Evolutionary conservation across 2,113 vertebrate genomes (phyloP).

Genomic region (Cervus canadensis): DNA sequence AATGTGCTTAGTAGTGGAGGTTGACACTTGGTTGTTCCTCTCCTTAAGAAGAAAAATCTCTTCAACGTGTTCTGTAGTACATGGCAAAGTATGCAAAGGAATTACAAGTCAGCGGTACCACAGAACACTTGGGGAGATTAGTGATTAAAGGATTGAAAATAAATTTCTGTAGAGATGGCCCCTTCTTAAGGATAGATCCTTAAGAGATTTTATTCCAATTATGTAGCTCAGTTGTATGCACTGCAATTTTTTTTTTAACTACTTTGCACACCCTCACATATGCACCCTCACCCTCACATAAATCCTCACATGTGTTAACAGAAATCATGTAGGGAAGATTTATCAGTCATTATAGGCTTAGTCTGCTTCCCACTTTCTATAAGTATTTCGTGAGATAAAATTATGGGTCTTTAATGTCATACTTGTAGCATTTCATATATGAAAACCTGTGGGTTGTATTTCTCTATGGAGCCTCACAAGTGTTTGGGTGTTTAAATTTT

Average conservation of each 20-base stretch:
- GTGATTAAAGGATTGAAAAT: constrained; percentile 5
- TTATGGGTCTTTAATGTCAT: neutral
- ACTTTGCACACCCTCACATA: neutral
- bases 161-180: neutral
- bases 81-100: constrained; percentile 4
- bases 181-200: neutral
- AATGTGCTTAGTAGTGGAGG: neutral
- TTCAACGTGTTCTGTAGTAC: neutral
- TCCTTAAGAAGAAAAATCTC: neutral
- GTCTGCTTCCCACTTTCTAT: neutral
- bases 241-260: neutral
- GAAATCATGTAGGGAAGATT: neutral
- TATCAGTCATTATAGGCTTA: neutral
- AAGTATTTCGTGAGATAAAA: neutral
- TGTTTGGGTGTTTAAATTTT: neutral
- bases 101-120: neutral
- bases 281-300: neutral
- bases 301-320: neutral
- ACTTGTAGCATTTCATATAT: neutral
- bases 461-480: neutral
- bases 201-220: constrained; percentile 13
- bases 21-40: neutral
- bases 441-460: neutral
- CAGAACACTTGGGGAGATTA: neutral
- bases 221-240: neutral